Evolutionary conservation across 2,888 invertebrate species (phyloP), one percentile per base, ranked within the genome.

Genomic region (Zootermopsis nevadensis): DNA sequence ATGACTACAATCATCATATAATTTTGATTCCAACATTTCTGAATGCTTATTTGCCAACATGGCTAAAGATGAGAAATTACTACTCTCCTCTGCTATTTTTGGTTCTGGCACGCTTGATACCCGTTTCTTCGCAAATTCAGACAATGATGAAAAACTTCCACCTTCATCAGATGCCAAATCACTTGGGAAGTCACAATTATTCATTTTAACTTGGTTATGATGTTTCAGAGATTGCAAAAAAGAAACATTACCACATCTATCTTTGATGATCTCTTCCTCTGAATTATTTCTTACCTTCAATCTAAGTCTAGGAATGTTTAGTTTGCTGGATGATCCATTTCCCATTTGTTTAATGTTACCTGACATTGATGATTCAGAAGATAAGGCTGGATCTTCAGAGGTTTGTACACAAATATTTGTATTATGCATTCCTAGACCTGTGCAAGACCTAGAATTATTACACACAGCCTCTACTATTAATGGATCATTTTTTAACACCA

Each of bases 251-350:
- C 72, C 69, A 24, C 10, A 31, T 55, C 53, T 55, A 72, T 83
- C 72, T n/a, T 15, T 30, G 2, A 22, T 15, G 27, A 81, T 84
- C 80, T 85, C 82, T 53, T 85, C 83, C 66, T 82, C n/a, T 72
- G 82, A 67, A 76, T 77, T 84, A 19, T 82, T 85, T 84, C 24
- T 76, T 60, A 79, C 81, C 81, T 84, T 81, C 35, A 80, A 38
- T 66, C 82, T 85, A 69, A 80, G 80, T 82, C 83, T 86, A 87
- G 77, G 87, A 86, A 81, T 81, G 81, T 77, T 83, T 67, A 66
- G 60, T 19, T 53, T 55, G 53, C 27, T 27, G 38, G 30, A 27
- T 38, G 48, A 33, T 67, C 30, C 38, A 53, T 3, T 27, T 31
- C 60, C 60, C 19, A 48, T 19, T 48, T 48, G 48, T 48, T 15